Evolutionary conservation across 2,797 vertebrate species (phyloP).

Genomic region (Falco rusticolus): DNA sequence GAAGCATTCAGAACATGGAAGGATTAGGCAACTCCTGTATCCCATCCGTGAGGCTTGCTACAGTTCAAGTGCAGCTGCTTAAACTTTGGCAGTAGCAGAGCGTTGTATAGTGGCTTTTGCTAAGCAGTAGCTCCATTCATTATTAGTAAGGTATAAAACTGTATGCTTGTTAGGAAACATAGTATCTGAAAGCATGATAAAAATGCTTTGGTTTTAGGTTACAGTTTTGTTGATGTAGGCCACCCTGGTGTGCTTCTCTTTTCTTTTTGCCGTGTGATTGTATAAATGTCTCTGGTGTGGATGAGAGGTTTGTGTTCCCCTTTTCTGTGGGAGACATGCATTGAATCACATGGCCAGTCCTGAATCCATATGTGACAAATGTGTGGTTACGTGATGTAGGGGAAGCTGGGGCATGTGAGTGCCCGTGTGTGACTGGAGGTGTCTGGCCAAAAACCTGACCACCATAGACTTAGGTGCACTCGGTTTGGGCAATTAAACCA

Average conservation of each 20-base stretch:
- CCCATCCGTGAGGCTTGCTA: neutral
- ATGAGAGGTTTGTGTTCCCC: neutral
- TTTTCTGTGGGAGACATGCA: rapidly evolving
- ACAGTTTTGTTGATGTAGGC: neutral
- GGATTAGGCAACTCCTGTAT: neutral
- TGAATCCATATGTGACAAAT: neutral
- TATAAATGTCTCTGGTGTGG: neutral
- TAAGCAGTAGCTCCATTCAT: neutral
- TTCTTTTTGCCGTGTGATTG: neutral
- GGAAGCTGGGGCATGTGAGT: neutral
- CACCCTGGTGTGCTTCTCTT: neutral
- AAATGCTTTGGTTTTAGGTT: neutral
- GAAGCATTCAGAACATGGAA: neutral
- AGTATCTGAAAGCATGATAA: neutral
- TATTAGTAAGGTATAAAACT: neutral
- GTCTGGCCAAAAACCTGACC: neutral
- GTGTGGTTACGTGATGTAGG: neutral
- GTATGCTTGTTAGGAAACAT: neutral
- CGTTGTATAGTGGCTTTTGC: neutral
- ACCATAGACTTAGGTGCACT: neutral
- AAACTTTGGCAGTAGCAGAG: neutral
- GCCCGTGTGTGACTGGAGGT: neutral
- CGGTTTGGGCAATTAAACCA: neutral
- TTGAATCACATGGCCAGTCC: neutral
- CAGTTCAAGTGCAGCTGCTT: neutral